Base-by-base conservation (phyloP, 2,888 invertebrate genomes). In the Mythimna pallens region DNA sequence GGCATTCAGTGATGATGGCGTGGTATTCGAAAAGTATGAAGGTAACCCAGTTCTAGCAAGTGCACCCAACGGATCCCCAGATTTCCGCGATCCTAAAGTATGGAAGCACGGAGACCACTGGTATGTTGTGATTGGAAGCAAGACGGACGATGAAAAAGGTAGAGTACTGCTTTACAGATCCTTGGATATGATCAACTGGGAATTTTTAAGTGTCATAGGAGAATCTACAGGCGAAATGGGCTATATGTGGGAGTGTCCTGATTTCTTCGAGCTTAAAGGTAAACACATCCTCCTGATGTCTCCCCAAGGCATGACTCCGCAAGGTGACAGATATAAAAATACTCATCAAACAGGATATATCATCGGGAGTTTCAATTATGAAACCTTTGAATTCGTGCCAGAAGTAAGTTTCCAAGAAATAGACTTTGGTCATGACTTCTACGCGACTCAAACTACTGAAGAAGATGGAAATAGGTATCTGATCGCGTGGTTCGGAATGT, bases 201-300 rank as follows among this genome's bases (percentile, higher is more conserved):
- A 94, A 61, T 95, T 92, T 59, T 83, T 96, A 58, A 89, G 84
- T 9, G 91, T 94, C 12, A 73, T 96, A 4, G 95, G 89, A 52
- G 94, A 95, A 84, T 94, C 96, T 2, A 86, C 91, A 5, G 93
- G 93, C 20, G 90, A 91, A 22, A 80, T 93, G 83, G 94, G 94
- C 1, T 96, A 94, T 69, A 96, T 96, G 95, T 97, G 96, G 95
- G 97, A 97, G 81, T 97, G 97, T 78, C 97, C 97, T 0, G 96
- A 96, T 78, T 94, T 96, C 73, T 96, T 96, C 43, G 93, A 96
- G 78, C 84, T 96, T 6, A 89, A 93, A 50, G 95, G 95, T 25
- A 96, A 93, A 74, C 92, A 92, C 69, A 86, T 96, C 0, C 82
- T 97, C 9, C 87, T 96, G 2, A 91, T 96, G 88, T 96, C 96